Percentiles rank a stretch among this genome's conserved stretches.
These are phyloP conservation scores for Rhyacophila evoluta DNA, from an alignment of 2,888 invertebrate genomes.

Conservation along the genomic window DNA sequence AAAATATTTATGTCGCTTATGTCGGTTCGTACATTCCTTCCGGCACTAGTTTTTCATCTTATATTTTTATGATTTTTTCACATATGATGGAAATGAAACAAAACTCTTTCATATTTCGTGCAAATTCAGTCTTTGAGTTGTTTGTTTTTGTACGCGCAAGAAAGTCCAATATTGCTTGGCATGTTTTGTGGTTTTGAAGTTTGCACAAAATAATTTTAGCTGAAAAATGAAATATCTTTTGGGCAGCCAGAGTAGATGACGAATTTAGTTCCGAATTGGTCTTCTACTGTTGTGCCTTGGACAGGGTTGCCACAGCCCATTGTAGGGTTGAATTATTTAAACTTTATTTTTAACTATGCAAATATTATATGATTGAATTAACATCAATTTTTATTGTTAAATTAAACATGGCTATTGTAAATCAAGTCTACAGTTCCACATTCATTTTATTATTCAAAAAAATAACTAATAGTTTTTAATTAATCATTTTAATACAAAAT, in stretches of 20 bases:
- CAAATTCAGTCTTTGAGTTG: constrained; percentile 33
- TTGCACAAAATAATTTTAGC: constrained; percentile 51
- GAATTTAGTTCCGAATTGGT: constrained; percentile 55
- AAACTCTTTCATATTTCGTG: neutral
- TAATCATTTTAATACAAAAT: too few relatives aligned
- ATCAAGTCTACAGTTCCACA: too few relatives aligned
- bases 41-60: constrained; percentile 54
- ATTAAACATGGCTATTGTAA: too few relatives aligned
- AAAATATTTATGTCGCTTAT: constrained; percentile 10
- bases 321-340: neutral
- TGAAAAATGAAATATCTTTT: constrained; percentile 55
- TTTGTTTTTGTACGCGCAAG: neutral
- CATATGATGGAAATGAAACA: constrained; percentile 39
- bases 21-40: constrained; percentile 16
- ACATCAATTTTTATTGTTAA: too few relatives aligned
- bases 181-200: constrained; percentile 33
- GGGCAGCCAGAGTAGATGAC: constrained; percentile 54
- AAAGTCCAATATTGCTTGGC: constrained; percentile 27
- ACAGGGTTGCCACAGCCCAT: constrained; percentile 48
- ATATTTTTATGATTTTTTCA: constrained; percentile 55
- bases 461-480: too few relatives aligned
- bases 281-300: constrained; percentile 47
- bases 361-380: too few relatives aligned
- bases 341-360: too few relatives aligned
- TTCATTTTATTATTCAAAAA: too few relatives aligned